Evolutionary conservation across 2,888 invertebrate species (phyloP).

Genomic region (Lobophora halterata): DNA sequence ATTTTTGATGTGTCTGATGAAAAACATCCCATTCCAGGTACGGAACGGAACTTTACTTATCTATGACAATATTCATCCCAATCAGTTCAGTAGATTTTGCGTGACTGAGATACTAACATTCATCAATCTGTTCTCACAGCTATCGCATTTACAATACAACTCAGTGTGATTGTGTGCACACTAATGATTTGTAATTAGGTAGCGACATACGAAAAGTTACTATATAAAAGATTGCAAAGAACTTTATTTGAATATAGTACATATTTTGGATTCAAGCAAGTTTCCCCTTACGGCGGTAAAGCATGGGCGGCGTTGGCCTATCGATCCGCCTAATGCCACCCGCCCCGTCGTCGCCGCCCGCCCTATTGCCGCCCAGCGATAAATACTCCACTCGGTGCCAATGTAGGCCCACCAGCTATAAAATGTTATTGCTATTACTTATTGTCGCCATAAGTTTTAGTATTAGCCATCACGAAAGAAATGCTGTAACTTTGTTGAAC

Average conservation of each 20-base stretch:
- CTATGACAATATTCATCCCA: too few species aligned
- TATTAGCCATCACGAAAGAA: constrained; percentile 36
- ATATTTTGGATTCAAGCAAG: constrained; percentile 15
- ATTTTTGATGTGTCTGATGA: too few species aligned
- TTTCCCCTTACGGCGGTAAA: constrained; percentile 25
- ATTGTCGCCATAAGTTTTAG: constrained; percentile 58
- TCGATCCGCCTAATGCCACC: constrained; percentile 47
- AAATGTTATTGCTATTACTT: constrained; percentile 69
- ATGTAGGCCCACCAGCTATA: constrained; percentile 61
- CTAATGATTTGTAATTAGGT: too few species aligned
- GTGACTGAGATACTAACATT: too few species aligned
- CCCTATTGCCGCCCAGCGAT: constrained; percentile 57
- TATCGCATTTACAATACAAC: too few species aligned
- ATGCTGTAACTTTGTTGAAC: constrained; percentile 34
- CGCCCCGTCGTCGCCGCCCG: constrained; percentile 47
- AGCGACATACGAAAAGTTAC: too few species aligned
- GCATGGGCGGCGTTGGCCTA: constrained; percentile 46
- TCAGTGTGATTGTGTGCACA: too few species aligned
- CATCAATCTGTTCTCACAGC: too few species aligned
- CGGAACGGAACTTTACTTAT: too few species aligned
- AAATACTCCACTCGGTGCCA: constrained; percentile 48
- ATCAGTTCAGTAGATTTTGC: too few species aligned
- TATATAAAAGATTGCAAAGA: too few species aligned
- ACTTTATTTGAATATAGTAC: constrained; percentile 6
- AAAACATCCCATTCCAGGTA: too few species aligned